Conservation (phyloP, 2,888 invertebrate genomes). For the Limnephilus lunatus region DNA sequence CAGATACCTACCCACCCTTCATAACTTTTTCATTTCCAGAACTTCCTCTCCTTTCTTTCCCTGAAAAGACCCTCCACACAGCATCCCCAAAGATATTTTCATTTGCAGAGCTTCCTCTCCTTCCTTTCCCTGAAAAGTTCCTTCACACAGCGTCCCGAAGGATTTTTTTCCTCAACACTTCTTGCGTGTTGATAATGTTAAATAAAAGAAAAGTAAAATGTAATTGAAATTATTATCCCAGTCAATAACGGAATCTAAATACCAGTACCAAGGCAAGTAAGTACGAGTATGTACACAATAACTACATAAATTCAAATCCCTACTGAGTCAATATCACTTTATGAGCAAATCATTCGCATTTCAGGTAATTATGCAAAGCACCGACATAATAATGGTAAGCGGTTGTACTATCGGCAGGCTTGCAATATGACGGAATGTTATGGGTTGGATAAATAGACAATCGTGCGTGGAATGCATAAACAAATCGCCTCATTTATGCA, state of each 20-base stretch:
- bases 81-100: too few relatives aligned
- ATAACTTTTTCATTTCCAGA: too few relatives aligned
- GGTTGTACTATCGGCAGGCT: neutral
- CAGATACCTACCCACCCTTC: too few relatives aligned
- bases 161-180: too few relatives aligned
- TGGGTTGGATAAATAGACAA: neutral
- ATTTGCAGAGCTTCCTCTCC: too few relatives aligned
- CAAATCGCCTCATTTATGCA: neutral
- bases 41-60: too few relatives aligned
- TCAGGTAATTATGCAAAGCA: constrained; percentile 2
- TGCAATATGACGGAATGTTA: neutral
- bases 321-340: neutral
- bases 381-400: neutral
- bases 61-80: too few relatives aligned
- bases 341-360: constrained; percentile 2
- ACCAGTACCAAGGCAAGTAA: neutral
- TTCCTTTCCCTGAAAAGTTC: too few relatives aligned
- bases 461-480: neutral
- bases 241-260: neutral
- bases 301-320: neutral
- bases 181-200: too few relatives aligned
- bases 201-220: too few relatives aligned
- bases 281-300: neutral
- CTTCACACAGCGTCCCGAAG: too few relatives aligned
- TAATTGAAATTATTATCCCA: neutral